phyloP scores from a whole-genome alignment of 2,888 invertebrate species.

The Pecten maximus region DNA sequence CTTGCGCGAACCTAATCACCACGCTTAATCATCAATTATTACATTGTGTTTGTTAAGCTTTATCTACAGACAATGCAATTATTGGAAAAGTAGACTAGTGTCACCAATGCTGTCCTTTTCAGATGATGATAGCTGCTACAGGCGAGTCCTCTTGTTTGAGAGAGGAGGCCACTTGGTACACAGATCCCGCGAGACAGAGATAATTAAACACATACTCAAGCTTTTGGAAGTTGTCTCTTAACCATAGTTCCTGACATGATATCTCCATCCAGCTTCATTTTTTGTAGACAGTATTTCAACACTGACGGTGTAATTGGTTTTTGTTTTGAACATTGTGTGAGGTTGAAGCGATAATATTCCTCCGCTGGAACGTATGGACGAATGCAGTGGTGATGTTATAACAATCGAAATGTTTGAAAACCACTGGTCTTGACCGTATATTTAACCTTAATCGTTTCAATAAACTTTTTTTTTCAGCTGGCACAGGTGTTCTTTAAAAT shows the following conservation, averaged over 20 bases:
- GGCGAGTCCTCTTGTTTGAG: constrained; percentile 48
- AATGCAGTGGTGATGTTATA: too few species aligned
- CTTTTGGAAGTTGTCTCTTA: constrained; percentile 37
- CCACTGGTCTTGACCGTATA: not conserved
- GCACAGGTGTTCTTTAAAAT: too few species aligned
- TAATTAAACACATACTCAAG: constrained; percentile 50
- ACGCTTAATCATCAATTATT: too few species aligned
- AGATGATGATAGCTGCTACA: constrained; percentile 47
- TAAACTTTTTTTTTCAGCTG: too few species aligned
- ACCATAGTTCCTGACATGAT: not conserved
- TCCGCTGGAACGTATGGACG: too few species aligned
- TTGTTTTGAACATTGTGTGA: not conserved
- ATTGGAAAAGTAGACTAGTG: not conserved
- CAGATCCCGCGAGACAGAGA: constrained; percentile 43
- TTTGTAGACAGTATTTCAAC: not conserved
- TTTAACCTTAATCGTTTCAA: too few species aligned
- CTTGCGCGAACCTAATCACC: too few species aligned
- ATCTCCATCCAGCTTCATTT: not conserved
- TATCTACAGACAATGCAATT: too few species aligned
- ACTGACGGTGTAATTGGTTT: not conserved
- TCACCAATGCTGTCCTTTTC: not conserved
- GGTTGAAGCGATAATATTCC: too few species aligned
- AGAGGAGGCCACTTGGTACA: constrained; percentile 58
- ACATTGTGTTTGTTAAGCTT: too few species aligned
- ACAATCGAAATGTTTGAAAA: not conserved